A percentile compares a stretch with the other conserved stretches of the same genome.
These are phyloP conservation scores for Horisme vitalbata DNA, from an alignment of 2,888 invertebrate genomes.

Conservation along the genomic window DNA sequence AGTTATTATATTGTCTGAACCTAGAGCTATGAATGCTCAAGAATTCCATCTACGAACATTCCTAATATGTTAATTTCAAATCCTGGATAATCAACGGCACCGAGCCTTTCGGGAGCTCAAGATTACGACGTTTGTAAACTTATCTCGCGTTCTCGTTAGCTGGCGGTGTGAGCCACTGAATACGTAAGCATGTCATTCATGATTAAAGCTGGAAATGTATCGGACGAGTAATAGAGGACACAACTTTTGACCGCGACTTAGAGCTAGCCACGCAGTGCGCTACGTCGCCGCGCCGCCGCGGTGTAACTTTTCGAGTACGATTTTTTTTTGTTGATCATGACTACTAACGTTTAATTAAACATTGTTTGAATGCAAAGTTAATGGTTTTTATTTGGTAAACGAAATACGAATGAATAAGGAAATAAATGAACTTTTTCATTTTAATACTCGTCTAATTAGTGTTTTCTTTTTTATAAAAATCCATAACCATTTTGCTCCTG, in stretches of 20 bases:
- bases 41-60: conserved; percentile 40
- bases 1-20: conserved; percentile 1
- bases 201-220: conserved; percentile 41
- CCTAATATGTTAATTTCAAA: conserved; percentile 75
- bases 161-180: conserved; percentile 69
- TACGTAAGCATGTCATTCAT: conserved; percentile 78
- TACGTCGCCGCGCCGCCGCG: too few species aligned
- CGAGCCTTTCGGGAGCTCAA: conserved; percentile 71
- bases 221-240: not conserved
- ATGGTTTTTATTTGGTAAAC: too few species aligned
- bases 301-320: too few species aligned
- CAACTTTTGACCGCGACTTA: conserved; percentile 4
- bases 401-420: too few species aligned
- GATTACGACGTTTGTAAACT: conserved; percentile 77
- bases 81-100: conserved; percentile 75
- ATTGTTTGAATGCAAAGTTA: too few species aligned
- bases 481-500: too few species aligned
- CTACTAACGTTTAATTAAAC: too few species aligned
- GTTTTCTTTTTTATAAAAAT: too few species aligned
- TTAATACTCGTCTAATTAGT: too few species aligned
- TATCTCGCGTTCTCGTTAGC: conserved; percentile 79
- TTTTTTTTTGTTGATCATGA: too few species aligned
- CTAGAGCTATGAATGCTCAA: conserved; percentile 12
- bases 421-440: too few species aligned
- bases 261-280: too few species aligned